phyloP scores from a whole-genome alignment of 2,113 vertebrate genomes.

The Bubo blakistoni region DNA sequence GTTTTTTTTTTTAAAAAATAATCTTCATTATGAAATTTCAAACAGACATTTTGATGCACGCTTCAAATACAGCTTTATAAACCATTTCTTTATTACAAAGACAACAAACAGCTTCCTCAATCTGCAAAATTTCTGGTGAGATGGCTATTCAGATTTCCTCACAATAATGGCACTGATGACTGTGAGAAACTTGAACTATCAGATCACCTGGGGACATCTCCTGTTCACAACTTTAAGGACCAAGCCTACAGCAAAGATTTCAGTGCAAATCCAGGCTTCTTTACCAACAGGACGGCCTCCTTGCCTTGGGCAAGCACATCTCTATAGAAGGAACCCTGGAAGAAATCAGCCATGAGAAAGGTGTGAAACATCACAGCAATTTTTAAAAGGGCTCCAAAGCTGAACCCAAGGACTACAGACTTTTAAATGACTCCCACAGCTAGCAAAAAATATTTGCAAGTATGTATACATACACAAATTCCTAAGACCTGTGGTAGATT shows the following conservation, averaged over 20 bases:
- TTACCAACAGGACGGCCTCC: background rate
- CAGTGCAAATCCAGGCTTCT: background rate
- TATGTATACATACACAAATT: background rate
- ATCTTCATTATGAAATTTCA: background rate
- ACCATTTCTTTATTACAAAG: background rate
- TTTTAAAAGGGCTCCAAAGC: background rate
- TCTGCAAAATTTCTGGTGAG: background rate
- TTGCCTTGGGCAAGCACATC: background rate
- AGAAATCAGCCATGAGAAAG: background rate
- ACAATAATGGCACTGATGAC: fast-evolving
- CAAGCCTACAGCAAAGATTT: background rate
- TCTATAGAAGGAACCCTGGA: background rate
- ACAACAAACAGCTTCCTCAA: background rate
- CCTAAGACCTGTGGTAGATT: background rate
- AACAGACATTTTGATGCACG: background rate
- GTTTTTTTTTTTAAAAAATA: no score
- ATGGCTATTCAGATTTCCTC: background rate
- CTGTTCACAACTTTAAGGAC: background rate
- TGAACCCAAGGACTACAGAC: background rate
- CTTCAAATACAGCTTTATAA: background rate
- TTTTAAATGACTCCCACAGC: background rate
- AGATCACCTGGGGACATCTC: background rate
- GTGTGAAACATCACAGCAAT: background rate
- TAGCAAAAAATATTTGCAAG: background rate
- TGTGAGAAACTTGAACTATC: background rate